These are phyloP conservation scores for Eremophila alpestris DNA, from an alignment of 2,797 vertebrate species.

Conservation along the genomic window DNA sequence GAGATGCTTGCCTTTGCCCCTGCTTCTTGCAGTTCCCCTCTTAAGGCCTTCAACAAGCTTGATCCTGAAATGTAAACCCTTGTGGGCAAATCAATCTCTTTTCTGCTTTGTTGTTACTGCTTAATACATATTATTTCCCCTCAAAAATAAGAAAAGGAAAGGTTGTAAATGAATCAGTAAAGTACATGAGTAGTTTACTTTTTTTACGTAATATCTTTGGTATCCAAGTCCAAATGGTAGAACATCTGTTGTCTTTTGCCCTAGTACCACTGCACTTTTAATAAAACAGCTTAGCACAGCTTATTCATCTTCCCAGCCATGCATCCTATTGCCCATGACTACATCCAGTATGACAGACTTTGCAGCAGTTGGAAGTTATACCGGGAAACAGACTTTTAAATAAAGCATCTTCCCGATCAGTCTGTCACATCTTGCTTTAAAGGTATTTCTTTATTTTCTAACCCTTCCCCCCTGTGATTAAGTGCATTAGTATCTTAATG, in stretches of 20 bases:
- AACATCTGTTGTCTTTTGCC: neutral
- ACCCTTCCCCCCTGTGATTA: constrained; percentile 81
- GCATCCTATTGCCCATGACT: neutral
- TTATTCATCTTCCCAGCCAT: neutral
- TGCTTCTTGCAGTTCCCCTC: neutral
- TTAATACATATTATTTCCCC: neutral
- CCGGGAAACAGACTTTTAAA: constrained; percentile 60
- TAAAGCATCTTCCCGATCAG: constrained; percentile 62
- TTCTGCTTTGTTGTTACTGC: neutral
- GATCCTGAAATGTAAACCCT: neutral
- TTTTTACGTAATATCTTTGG: neutral
- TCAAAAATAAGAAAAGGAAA: neutral
- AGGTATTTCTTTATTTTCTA: constrained; percentile 75
- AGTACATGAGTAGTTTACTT: neutral
- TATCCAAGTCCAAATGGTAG: neutral
- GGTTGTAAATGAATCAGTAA: neutral
- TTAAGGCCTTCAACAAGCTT: neutral
- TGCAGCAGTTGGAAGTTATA: constrained; percentile 3
- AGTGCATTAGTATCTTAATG: constrained; percentile 87
- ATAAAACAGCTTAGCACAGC: constrained; percentile 13
- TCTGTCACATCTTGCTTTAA: constrained; percentile 68
- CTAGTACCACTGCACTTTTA: neutral
- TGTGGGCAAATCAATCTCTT: neutral
- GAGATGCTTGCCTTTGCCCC: neutral
- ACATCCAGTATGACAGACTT: neutral